Conservation (phyloP, 2,888 invertebrate genomes). For the Ecdyonurus torrentis region DNA sequence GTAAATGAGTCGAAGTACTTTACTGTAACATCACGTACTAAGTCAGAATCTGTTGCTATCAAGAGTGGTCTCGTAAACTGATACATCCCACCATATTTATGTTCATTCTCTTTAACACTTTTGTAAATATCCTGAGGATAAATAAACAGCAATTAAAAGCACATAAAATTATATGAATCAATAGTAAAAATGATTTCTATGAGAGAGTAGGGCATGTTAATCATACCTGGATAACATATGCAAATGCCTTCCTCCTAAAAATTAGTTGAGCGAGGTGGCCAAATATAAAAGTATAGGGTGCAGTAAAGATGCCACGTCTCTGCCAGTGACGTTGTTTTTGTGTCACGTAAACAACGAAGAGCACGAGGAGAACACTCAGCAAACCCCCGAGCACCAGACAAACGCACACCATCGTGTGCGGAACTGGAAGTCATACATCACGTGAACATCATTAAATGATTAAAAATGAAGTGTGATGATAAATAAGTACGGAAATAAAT, state of each 20-base stretch:
- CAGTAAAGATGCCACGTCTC: not conserved
- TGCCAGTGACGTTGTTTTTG: not conserved
- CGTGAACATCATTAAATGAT: not conserved
- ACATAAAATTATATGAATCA: not conserved
- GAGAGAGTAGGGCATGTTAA: no score
- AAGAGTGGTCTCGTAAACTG: not conserved
- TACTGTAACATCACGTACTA: slow-evolving; percentile 10
- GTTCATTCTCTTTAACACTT: not conserved
- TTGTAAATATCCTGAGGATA: not conserved
- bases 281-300: not conserved
- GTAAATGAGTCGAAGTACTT: slow-evolving; percentile 2
- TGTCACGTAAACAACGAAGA: not conserved
- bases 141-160: not conserved
- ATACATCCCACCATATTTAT: not conserved
- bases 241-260: not conserved
- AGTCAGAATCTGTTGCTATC: slow-evolving; percentile 8
- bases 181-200: no score
- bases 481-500: no score
- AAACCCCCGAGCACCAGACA: not conserved
- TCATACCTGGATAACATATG: slow-evolving; percentile 1
- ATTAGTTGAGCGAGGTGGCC: not conserved
- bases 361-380: not conserved
- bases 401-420: not conserved
- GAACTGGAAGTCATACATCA: not conserved
- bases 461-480: no score